These are phyloP conservation scores for Microplitis deprimator DNA, from an alignment of 2,888 invertebrate genomes.

Conservation along the genomic window DNA sequence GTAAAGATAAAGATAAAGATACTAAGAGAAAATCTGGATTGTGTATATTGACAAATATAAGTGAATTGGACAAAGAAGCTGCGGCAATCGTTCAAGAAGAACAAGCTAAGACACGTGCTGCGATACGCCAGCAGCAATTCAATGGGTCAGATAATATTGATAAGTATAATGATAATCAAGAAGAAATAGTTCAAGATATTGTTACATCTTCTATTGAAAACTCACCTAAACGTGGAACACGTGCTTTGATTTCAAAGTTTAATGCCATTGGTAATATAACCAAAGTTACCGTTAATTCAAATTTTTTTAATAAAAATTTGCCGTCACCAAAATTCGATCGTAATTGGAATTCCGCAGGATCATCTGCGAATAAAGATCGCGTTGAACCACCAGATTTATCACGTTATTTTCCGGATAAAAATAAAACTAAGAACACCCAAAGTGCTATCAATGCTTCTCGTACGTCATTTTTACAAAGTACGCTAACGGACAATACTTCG, in stretches of 20 bases:
- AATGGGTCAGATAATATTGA: neutral
- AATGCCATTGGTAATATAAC: conserved; percentile 77
- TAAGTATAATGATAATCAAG: conserved; percentile 50
- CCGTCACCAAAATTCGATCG: conserved; percentile 25
- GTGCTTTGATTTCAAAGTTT: conserved; percentile 77
- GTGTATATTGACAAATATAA: conserved; percentile 81
- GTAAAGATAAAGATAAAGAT: conserved; percentile 56
- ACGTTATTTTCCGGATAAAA: conserved; percentile 57
- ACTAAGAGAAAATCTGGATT: conserved; percentile 76
- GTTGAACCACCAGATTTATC: conserved; percentile 18
- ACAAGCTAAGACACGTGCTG: conserved; percentile 66
- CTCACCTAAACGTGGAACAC: conserved; percentile 66
- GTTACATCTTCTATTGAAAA: conserved; percentile 62
- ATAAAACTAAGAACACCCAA: conserved; percentile 21
- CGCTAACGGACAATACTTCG: neutral
- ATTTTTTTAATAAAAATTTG: conserved; percentile 72
- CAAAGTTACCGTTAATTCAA: conserved; percentile 73
- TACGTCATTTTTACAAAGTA: conserved; percentile 41
- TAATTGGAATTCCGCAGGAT: conserved; percentile 25
- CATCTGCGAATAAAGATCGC: conserved; percentile 38
- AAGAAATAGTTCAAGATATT: conserved; percentile 60
- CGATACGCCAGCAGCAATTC: conserved; percentile 56
- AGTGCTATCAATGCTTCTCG: conserved; percentile 35
- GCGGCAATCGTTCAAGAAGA: conserved; percentile 80
- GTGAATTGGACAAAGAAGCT: conserved; percentile 85